These are phyloP conservation scores for Melanerpes aurifrons DNA, from an alignment of 2,113 vertebrate species.

Conservation along the genomic window DNA sequence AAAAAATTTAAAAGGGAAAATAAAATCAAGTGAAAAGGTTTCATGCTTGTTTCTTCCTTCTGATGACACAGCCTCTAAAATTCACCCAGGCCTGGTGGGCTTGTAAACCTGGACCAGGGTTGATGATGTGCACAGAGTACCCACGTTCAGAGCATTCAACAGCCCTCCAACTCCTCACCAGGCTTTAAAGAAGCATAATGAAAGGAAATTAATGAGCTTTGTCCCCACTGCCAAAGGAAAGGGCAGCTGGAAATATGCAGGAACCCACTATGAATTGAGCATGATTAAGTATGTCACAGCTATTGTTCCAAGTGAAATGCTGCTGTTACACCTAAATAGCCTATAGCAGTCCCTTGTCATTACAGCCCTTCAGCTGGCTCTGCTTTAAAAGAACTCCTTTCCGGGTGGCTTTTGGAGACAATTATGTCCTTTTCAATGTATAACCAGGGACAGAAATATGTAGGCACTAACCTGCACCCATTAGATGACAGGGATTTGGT, in stretches of 20 bases:
- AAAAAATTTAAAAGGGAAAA: not conserved
- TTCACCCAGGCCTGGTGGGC: no score
- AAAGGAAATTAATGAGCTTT: conserved; percentile 54
- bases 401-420: no score
- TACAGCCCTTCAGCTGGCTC: conserved; percentile 1
- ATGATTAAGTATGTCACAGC: conserved; percentile 39
- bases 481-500: not conserved
- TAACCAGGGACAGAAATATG: not conserved
- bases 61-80: not conserved
- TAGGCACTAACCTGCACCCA: not conserved
- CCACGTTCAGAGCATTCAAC: not conserved
- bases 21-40: not conserved
- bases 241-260: not conserved
- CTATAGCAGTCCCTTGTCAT: not conserved
- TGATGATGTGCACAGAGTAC: not conserved
- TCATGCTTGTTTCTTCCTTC: not conserved
- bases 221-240: conserved; percentile 20
- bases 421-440: not conserved
- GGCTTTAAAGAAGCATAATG: conserved; percentile 37
- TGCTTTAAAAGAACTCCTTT: not conserved
- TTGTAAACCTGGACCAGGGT: not conserved
- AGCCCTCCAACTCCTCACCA: conserved; percentile 2
- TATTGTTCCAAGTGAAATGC: conserved; percentile 24
- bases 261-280: conserved; percentile 15
- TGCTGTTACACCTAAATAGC: conserved; percentile 19